Conservation (phyloP, 1,140 invertebrate species). For the Neuroterus valhalla region DNA sequence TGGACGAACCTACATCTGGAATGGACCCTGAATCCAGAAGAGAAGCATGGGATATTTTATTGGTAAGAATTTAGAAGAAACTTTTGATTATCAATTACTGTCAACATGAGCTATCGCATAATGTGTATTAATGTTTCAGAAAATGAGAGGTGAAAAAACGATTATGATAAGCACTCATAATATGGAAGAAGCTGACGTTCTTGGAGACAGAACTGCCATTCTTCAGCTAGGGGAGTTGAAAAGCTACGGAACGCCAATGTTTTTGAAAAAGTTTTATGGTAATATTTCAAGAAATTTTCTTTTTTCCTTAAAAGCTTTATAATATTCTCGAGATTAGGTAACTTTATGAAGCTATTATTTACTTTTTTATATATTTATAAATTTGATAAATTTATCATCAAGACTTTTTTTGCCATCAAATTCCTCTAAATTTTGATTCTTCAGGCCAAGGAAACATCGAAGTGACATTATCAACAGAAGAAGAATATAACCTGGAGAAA, state of each 20-base stretch:
- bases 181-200: conserved; percentile 97
- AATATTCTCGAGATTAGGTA: background rate
- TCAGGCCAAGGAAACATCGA: conserved; percentile 70
- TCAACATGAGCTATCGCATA: background rate
- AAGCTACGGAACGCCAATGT: conserved; percentile 90
- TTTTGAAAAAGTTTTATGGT: conserved; percentile 91
- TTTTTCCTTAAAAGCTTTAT: background rate
- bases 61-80: conserved; percentile 58
- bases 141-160: conserved; percentile 80
- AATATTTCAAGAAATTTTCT: conserved; percentile 42
- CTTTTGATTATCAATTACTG: background rate
- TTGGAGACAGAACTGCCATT: conserved; percentile 95
- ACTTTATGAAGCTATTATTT: background rate
- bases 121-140: conserved; percentile 48
- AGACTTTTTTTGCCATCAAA: too few relatives aligned
- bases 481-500: conserved; percentile 60
- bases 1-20: conserved; percentile 96
- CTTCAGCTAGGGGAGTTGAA: conserved; percentile 88
- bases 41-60: conserved; percentile 90
- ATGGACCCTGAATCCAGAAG: conserved; percentile 95
- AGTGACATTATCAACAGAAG: conserved; percentile 68
- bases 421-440: background rate
- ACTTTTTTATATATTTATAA: conserved; percentile 15
- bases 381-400: conserved; percentile 18
- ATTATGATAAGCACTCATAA: conserved; percentile 97